These are phyloP conservation scores for Lordiphosa fenestrarum DNA, from an alignment of 2,888 invertebrate species.

Conservation along the genomic window DNA sequence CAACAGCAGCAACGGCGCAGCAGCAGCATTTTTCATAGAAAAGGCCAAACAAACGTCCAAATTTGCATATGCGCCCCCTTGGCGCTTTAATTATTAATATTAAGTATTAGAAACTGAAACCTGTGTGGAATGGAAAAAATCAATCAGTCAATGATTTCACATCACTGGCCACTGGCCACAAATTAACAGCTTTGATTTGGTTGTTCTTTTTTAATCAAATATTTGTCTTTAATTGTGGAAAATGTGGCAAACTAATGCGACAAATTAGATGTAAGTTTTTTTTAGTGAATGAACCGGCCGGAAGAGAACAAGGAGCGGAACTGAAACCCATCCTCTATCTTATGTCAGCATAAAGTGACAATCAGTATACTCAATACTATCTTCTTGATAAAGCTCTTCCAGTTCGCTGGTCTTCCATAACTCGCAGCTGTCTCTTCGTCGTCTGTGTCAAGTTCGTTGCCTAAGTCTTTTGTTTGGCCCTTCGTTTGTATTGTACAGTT, in stretches of 20 bases:
- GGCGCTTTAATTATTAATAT: constrained; percentile 66
- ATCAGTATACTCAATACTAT: no score
- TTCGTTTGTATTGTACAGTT: constrained; percentile 6
- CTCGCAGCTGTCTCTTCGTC: neutral
- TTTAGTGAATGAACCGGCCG: constrained; percentile 7
- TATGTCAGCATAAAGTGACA: no score
- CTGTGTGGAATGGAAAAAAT: constrained; percentile 42
- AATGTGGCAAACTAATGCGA: constrained; percentile 16
- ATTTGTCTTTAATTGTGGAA: constrained; percentile 36
- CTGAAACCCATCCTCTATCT: no score
- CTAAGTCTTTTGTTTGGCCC: constrained; percentile 65
- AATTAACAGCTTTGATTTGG: constrained; percentile 55
- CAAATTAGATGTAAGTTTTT: constrained; percentile 35
- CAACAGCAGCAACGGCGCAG: constrained; percentile 18
- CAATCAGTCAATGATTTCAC: constrained; percentile 54
- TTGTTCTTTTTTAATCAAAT: constrained; percentile 14
- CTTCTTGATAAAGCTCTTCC: no score
- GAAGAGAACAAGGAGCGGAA: neutral
- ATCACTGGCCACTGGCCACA: constrained; percentile 25
- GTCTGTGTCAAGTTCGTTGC: constrained; percentile 55
- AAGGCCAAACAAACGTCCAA: constrained; percentile 40
- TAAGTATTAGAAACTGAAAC: constrained; percentile 50
- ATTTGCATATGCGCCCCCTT: constrained; percentile 63
- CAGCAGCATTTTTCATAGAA: constrained; percentile 64
- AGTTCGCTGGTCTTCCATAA: no score